Evolutionary conservation across 2,797 vertebrate genomes (phyloP), one percentile per base, ranked within the genome.

Genomic region (Semaprochilodus insignis): DNA sequence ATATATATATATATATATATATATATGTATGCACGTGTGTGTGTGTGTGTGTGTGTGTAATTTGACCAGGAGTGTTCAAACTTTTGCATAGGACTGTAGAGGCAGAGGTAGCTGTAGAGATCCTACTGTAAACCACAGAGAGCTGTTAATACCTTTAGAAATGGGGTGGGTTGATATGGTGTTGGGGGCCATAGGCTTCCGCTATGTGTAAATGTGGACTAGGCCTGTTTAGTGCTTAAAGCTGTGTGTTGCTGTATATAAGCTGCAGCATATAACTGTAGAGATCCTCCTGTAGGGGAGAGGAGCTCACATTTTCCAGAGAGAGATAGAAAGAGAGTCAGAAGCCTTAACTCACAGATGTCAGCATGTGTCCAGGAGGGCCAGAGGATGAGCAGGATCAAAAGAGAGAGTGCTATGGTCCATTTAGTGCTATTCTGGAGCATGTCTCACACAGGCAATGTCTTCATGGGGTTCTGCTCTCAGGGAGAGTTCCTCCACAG

Each of bases 331-430:
- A 23, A 82, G 54, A 80, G 57, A 71, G 57, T 80, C 23, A 70
- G 25, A 21, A 71, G 74, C 60, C 44, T 23, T 82, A 85, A 83
- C 62, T 80, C 76, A 81, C 44, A 62, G 63, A 54, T 51, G 48
- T 66, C 65, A 77, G 69, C 21, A 79, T 69, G 77, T 76, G 69
- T 76, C 76, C 79, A 84, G 76, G 65, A 73, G 25, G 54, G 60
- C 51, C 21, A 60, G 69, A 62, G 78, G 82, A 84, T 85, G 65
- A 67, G 55, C 34, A 77, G 77, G 77, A 85, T 80, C 76, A 80
- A 83, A 81, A 66, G 63, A 74, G 70, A 31, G 71, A 44, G 76
- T 80, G 76, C 67, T 80, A 52, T 31, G 17, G 27, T 57, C 54
- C 19, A 55, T 74, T 55, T 57, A 27, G 52, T 57, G 19, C 23